These are phyloP conservation scores for Entomyzon cyanotis DNA, from an alignment of 2,113 vertebrate species.

Conservation along the genomic window DNA sequence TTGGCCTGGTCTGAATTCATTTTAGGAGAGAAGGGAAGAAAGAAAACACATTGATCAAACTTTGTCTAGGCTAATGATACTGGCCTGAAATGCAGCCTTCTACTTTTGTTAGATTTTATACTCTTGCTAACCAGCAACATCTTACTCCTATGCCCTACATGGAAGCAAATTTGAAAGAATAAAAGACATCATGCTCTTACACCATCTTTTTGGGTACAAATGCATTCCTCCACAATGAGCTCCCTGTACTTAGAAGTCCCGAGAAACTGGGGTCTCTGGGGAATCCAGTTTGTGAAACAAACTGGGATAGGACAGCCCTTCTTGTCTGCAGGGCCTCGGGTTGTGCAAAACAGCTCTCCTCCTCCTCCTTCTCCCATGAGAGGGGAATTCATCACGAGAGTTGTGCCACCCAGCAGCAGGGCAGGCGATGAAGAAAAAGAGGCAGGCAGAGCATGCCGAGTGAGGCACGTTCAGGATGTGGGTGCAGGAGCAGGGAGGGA, in stretches of 20 bases:
- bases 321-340: not conserved
- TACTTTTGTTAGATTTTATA: not conserved
- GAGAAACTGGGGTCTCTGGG: not conserved
- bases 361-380: not conserved
- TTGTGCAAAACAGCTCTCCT: not conserved
- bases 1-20: constrained; percentile 1
- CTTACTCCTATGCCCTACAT: not conserved
- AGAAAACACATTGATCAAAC: constrained; percentile 1
- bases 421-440: not conserved
- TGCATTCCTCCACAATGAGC: not conserved
- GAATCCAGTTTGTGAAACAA: not conserved
- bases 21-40: not conserved
- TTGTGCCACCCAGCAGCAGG: not conserved
- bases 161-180: not conserved
- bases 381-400: not conserved
- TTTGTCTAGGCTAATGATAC: not conserved
- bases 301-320: not conserved
- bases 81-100: not conserved
- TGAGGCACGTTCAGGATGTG: fast-evolving
- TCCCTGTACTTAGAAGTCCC: not conserved
- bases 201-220: not conserved
- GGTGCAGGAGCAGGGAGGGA: not conserved
- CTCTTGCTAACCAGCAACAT: not conserved
- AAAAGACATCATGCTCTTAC: not conserved
- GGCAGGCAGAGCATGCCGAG: not conserved